phyloP scores from a whole-genome alignment of 2,797 vertebrate genomes.

The Schizothorax lantsangensis region DNA sequence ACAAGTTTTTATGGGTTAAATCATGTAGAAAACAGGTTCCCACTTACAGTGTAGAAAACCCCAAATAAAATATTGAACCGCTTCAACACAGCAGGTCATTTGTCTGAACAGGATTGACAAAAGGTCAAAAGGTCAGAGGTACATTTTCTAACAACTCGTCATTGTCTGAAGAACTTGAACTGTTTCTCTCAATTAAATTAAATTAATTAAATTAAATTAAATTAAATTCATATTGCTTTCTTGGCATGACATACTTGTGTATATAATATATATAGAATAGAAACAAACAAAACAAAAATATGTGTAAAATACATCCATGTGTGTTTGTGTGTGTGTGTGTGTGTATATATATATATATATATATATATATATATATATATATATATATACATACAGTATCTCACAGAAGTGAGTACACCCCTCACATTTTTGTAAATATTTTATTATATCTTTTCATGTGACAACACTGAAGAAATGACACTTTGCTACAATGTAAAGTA shows the following conservation, averaged over 20 bases:
- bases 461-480: too few relatives aligned
- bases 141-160: background rate
- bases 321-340: too few relatives aligned
- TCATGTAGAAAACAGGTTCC: background rate
- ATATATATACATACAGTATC: too few relatives aligned
- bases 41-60: background rate
- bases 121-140: background rate
- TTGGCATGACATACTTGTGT: background rate
- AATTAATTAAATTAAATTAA: background rate
- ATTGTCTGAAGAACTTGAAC: background rate
- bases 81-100: background rate
- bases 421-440: too few relatives aligned
- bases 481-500: too few relatives aligned
- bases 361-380: too few relatives aligned
- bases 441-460: too few relatives aligned
- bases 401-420: too few relatives aligned
- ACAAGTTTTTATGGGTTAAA: background rate
- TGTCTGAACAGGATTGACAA: too few relatives aligned
- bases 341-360: too few relatives aligned
- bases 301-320: too few relatives aligned
- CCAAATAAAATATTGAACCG: background rate
- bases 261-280: background rate
- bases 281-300: background rate
- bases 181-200: background rate
- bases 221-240: background rate